Conservation (phyloP, 2,797 vertebrate species). For the Simalia tracyae region DNA sequence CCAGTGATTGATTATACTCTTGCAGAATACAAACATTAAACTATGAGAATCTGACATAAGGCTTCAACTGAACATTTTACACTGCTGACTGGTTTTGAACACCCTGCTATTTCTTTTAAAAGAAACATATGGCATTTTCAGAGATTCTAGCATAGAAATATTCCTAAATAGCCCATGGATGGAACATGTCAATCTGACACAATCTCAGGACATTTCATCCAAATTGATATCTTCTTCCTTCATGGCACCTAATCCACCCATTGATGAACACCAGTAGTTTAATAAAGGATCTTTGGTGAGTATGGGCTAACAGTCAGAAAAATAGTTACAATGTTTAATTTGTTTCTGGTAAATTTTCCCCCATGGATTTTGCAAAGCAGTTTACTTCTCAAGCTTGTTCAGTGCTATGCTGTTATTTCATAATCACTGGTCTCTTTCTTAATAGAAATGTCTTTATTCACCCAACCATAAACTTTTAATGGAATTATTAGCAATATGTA, state of each 20-base stretch:
- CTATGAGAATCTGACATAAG: constrained; percentile 10
- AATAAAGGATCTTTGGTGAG: neutral
- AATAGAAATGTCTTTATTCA: neutral
- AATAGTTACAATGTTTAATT: neutral
- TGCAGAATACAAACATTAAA: neutral
- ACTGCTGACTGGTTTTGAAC: neutral
- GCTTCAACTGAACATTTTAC: neutral
- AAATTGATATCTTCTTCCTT: constrained; percentile 4
- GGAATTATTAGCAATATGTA: neutral
- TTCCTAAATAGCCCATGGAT: constrained; percentile 8
- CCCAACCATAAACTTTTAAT: neutral
- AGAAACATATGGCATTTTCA: constrained; percentile 21
- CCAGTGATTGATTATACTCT: constrained; percentile 1
- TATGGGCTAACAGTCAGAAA: neutral
- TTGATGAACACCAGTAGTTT: neutral
- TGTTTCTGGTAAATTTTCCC: neutral
- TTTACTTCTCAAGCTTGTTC: neutral
- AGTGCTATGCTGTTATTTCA: neutral
- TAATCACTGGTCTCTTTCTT: constrained; percentile 8
- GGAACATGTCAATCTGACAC: neutral
- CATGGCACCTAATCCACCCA: neutral
- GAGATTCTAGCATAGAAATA: neutral
- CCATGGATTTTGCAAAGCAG: neutral
- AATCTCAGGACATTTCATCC: neutral
- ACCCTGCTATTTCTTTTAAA: neutral